phyloP scores from a whole-genome alignment of 2,888 invertebrate genomes.

The Chalcosyrphus nemorum region DNA sequence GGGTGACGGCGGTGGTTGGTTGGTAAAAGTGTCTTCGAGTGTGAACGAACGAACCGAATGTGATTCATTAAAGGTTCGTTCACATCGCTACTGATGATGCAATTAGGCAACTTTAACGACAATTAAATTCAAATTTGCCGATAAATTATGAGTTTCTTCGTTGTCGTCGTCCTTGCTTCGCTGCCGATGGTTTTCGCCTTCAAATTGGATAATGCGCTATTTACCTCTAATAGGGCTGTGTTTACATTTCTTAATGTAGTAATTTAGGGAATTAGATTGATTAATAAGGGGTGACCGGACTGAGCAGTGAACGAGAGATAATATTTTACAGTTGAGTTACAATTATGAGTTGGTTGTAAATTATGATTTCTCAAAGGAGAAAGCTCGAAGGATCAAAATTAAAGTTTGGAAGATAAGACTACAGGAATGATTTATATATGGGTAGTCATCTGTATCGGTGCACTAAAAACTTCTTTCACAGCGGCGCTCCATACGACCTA shows the following conservation, averaged over 20 bases:
- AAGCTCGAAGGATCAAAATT: too few species aligned
- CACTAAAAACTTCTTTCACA: too few species aligned
- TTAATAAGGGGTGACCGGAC: not conserved
- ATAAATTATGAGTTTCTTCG: conserved; percentile 30
- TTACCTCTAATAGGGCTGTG: not conserved
- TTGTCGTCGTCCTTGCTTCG: too few species aligned
- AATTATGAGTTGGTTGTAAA: not conserved
- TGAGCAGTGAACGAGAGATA: not conserved
- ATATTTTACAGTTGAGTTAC: not conserved
- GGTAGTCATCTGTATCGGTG: too few species aligned
- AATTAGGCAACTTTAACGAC: conserved; percentile 61
- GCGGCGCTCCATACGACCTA: too few species aligned
- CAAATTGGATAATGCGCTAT: not conserved
- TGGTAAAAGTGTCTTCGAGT: conserved; percentile 50
- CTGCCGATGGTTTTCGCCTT: not conserved
- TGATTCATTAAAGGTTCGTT: conserved; percentile 66
- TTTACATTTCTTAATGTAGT: not conserved
- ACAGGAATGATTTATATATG: too few species aligned
- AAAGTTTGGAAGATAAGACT: too few species aligned
- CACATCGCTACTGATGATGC: conserved; percentile 56
- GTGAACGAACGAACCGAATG: conserved; percentile 57
- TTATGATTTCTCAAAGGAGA: not conserved
- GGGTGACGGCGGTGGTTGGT: not conserved
- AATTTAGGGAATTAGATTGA: not conserved
- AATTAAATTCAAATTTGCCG: conserved; percentile 57